Evolutionary conservation across 2,797 vertebrate species (phyloP).

Genomic region (Neopelma chrysocephalum): DNA sequence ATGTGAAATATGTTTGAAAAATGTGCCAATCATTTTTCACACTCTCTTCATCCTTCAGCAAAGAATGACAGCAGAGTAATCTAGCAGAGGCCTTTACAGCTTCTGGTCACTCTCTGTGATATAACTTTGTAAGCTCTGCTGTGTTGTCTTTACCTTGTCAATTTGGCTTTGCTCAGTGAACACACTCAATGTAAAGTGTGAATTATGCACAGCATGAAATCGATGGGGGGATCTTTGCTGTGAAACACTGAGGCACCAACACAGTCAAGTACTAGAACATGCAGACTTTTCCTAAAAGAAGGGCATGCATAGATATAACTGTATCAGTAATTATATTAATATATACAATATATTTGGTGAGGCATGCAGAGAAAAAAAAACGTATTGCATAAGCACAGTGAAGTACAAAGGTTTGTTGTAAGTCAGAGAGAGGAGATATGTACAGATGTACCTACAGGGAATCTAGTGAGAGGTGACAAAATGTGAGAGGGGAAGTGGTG

Average conservation of each 20-base stretch:
- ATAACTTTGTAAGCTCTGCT: background rate
- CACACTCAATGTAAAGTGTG: background rate
- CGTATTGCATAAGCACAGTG: background rate
- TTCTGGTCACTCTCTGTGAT: background rate
- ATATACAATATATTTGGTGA: background rate
- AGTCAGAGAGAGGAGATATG: background rate
- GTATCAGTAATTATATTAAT: background rate
- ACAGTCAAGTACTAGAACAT: background rate
- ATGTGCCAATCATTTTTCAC: background rate
- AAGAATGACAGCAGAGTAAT: background rate
- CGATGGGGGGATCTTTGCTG: background rate
- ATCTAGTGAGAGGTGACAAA: background rate
- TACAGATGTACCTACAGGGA: background rate
- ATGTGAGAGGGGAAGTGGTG: background rate
- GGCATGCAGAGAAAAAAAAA: background rate
- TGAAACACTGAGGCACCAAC: background rate
- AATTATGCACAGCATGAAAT: background rate
- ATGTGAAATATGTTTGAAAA: background rate
- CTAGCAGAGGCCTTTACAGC: background rate
- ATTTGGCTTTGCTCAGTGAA: background rate
- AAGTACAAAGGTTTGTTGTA: background rate
- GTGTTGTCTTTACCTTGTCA: background rate
- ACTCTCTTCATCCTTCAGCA: background rate
- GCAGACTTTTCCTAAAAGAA: background rate
- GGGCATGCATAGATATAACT: too few species aligned